These are phyloP conservation scores for Salmo trutta DNA, from an alignment of 2,797 vertebrate species.

Conservation along the genomic window DNA sequence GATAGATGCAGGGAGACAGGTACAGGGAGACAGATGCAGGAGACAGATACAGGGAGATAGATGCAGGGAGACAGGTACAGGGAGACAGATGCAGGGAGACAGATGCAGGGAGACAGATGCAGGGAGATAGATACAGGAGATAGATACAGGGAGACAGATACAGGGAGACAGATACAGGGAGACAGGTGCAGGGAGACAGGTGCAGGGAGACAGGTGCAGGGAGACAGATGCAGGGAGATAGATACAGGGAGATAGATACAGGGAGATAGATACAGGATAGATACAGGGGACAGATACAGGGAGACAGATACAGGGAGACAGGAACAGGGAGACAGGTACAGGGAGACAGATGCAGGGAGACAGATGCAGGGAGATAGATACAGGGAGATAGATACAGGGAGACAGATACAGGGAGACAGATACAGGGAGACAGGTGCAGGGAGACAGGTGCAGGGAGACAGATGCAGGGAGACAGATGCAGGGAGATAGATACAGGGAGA, in stretches of 20 bases:
- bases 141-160: too few species aligned
- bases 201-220: too few species aligned
- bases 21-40: too few species aligned
- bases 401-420: neutral
- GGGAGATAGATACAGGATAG: conserved; percentile 11
- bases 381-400: too few species aligned
- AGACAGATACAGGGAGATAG: neutral
- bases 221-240: neutral
- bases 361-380: neutral
- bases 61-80: too few species aligned
- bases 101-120: neutral
- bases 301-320: neutral
- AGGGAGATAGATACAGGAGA: neutral
- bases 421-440: too few species aligned
- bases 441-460: too few species aligned
- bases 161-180: neutral
- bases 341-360: too few species aligned
- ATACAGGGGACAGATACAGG: too few species aligned
- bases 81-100: neutral
- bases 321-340: neutral
- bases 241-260: too few species aligned
- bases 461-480: too few species aligned
- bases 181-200: too few species aligned
- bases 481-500: neutral
- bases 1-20: neutral